Percentiles rank a stretch among this genome's conserved stretches.
phyloP scores from a whole-genome alignment of 2,797 vertebrate species.

The Platalea minor region DNA sequence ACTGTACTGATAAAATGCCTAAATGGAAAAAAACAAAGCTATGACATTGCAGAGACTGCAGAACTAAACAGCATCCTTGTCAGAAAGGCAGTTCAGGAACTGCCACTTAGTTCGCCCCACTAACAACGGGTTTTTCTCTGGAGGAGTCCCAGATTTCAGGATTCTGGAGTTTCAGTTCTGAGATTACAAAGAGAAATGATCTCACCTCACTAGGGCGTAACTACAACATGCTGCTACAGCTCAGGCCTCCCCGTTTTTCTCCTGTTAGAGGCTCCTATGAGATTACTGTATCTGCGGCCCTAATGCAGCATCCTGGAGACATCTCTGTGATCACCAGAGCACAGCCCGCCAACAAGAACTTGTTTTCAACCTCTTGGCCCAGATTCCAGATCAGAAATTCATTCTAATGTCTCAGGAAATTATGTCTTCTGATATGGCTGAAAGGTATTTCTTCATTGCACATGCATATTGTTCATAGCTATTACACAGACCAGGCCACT shows the following conservation, averaged over 20 bases:
- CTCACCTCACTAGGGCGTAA: constrained; percentile 12
- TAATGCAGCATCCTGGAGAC: neutral
- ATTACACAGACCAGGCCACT: neutral
- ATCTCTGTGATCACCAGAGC: neutral
- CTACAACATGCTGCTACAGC: constrained; percentile 37
- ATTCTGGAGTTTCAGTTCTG: neutral
- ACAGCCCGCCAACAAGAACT: neutral
- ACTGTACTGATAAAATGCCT: neutral
- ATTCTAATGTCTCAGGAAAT: neutral
- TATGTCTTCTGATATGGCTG: neutral
- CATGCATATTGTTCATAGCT: neutral
- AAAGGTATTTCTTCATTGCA: neutral
- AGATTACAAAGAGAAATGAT: constrained; percentile 24
- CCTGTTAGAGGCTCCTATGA: neutral
- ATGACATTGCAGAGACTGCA: neutral
- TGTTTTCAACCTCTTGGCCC: neutral
- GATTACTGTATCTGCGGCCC: neutral
- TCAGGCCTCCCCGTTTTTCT: neutral
- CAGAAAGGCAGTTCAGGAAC: neutral
- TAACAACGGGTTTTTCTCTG: neutral
- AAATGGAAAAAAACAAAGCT: neutral
- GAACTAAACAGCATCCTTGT: neutral
- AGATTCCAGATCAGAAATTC: neutral
- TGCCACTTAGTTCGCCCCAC: neutral
- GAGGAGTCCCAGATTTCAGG: neutral